Conservation (phyloP, 2,888 invertebrate genomes). For the Reticulitermes lucifugus region DNA sequence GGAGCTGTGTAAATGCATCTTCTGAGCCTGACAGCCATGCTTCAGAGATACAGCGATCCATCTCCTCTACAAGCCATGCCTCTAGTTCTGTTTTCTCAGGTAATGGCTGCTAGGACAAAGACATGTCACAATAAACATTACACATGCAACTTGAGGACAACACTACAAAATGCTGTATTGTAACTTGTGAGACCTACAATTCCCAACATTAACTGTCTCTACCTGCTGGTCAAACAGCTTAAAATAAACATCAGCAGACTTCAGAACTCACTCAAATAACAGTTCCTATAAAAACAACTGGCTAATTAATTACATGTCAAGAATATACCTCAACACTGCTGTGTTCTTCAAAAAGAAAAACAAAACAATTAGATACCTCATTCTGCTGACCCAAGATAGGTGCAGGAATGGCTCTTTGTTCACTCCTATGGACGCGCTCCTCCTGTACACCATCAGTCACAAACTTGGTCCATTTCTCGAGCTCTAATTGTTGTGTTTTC, state of each 20-base stretch:
- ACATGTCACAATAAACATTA: not conserved
- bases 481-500: conserved; percentile 60
- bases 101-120: conserved; percentile 54
- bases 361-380: conserved; percentile 52
- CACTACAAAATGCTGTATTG: not conserved
- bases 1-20: conserved; percentile 78
- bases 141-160: not conserved
- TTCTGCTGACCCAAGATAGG: conserved; percentile 60
- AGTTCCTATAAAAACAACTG: too few relatives aligned
- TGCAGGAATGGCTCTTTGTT: conserved; percentile 56
- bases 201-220: not conserved
- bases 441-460: conserved; percentile 29
- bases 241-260: not conserved
- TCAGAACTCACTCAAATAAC: too few relatives aligned
- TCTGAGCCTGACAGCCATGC: conserved; percentile 70
- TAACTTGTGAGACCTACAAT: not conserved
- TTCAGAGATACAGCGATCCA: conserved; percentile 77
- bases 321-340: too few relatives aligned
- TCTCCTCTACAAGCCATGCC: conserved; percentile 69
- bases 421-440: conserved; percentile 49
- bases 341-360: too few relatives aligned
- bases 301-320: too few relatives aligned
- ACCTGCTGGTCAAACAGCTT: not conserved
- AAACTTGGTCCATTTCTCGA: conserved; percentile 63
- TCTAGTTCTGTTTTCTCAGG: conserved; percentile 67